Evolutionary conservation across 2,888 invertebrate species (phyloP), one percentile per base, ranked within the genome.

Genomic region (Esperia sulphurella): DNA sequence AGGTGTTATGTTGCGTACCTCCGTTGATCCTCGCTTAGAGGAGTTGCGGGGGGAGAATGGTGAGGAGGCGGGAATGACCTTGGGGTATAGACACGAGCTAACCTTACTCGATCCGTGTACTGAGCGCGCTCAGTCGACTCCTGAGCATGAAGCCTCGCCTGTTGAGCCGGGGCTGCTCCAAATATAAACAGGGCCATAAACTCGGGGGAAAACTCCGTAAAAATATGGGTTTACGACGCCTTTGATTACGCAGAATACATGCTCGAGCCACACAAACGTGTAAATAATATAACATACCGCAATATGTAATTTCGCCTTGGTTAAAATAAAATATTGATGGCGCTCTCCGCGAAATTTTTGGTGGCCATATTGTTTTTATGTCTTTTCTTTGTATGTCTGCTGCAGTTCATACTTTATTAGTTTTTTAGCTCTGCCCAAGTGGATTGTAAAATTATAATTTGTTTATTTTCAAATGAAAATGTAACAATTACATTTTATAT

Each of bases 151-250:
- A 10, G 48, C 52, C 52, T 55, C 63, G 68, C 68, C 68, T 71
- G 68, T 72, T 68, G 68, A 58, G 58, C 49, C 52, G 54, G 51
- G 60, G n/a, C 35, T 35, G 35, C 55, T 52, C 49, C 50, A 53
- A 51, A 57, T 58, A 58, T 61, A 63, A 56, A 58, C 56, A 52
- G 47, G 45, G 51, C 59, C 68, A 60, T 71, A 71, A 74, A 70
- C 48, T 50, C 21, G 21, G 21, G 21, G 21, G 21, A 21, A 43
- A 58, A 61, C 61, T 67, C 52, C 55, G 64, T 71, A 67, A 71
- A 70, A 68, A 65, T 67, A 70, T 68, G 57, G 57, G 56, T 73
- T 71, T 70, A 72, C 59, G 54, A 54, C 48, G 43, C 41, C 57
- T 68, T 67, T 72, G 65, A 73, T 73, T 71, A 59, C 55, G 50